Evolutionary conservation across 2,113 vertebrate species (phyloP).

Genomic region (Halcyon senegalensis): DNA sequence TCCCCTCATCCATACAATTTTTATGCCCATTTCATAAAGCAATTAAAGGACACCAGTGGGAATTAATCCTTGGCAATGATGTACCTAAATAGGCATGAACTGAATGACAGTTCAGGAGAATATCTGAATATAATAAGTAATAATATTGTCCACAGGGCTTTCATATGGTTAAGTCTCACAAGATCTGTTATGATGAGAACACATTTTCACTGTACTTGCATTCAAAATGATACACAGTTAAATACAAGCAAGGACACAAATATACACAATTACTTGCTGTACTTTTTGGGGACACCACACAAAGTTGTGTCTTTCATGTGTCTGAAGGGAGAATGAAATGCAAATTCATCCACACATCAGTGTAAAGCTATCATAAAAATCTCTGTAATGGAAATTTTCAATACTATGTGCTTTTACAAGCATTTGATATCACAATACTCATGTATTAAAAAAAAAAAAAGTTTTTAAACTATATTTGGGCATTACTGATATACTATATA

Average conservation of each 20-base stretch:
- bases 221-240: neutral
- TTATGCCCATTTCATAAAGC: neutral
- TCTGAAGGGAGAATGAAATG: neutral
- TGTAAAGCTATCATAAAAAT: neutral
- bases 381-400: neutral
- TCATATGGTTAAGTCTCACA: neutral
- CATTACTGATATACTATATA: neutral
- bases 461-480: neutral
- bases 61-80: neutral
- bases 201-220: neutral
- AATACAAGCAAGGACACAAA: neutral
- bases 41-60: neutral
- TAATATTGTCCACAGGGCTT: neutral
- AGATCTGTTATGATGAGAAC: neutral
- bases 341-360: neutral
- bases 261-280: neutral
- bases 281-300: neutral
- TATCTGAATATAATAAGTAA: neutral
- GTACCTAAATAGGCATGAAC: neutral
- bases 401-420: neutral
- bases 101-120: neutral
- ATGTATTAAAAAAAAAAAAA: neutral
- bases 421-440: neutral
- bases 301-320: neutral
- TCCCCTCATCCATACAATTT: neutral